Base-by-base conservation (phyloP, 1,140 invertebrate genomes). In the Pseudoatta argentina region DNA sequence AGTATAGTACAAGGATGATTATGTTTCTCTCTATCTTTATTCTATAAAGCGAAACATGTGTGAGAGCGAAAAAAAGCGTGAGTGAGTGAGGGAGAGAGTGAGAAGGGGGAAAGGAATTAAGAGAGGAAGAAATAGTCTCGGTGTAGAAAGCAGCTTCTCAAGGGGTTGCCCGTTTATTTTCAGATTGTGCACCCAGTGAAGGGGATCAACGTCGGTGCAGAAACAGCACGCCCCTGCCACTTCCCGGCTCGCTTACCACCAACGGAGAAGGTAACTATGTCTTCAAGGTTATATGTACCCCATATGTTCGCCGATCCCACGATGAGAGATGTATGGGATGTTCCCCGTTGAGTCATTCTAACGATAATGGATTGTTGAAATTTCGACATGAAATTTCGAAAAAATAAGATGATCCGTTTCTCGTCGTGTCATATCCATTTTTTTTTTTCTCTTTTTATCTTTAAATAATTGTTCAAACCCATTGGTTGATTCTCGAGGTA, bases 131-230 rank as follows among this genome's bases (percentile, higher is more conserved):
- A 64, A 39, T 48, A 69, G 57, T 44, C 61, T 63, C 34, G 69
- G 61, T 51, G 75, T 73, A 48, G 64, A 81, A 55, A 69, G 30
- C 77, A 87, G 79, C 53, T 88, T 90, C 82, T 92, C 78, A 92
- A 89, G 88, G 89, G 88, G 87, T 91, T 92, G 85, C 75, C 64
- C 85, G 89, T 94, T 95, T 95, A 86, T 94, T 96, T 96, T 61
- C 96, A 97, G 97, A 97, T 94, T 96, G 96, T 92, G 96, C 96
- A 75, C 96, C 96, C 79, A 97, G 96, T 91, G 96, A 97, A 95
- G 95, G 95, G 91, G 96, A 96, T 92, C 95, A 95, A 88, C 93
- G 95, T 87, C 87, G 92, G 72, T 92, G 88, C 91, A 93, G 92
- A 89, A 93, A 92, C 87, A 95, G 89, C 95, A 95, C 90, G 95